Evolutionary conservation across 2,113 vertebrate genomes (phyloP), one percentile per base, ranked within the genome.

Genomic region (Heterocephalus glaber): DNA sequence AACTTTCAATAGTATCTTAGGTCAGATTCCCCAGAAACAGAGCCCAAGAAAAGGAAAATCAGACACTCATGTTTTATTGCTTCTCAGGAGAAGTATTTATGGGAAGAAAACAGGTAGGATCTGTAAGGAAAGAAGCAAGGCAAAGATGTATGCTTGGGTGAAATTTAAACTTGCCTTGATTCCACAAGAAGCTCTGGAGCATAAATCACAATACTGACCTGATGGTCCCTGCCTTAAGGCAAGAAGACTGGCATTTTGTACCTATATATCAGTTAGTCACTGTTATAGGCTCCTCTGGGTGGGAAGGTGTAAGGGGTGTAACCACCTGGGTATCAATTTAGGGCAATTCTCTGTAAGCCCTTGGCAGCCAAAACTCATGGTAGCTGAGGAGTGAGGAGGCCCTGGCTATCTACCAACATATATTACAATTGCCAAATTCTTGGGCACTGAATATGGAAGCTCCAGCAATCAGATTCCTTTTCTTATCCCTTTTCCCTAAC

Each of bases 121-220:
- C n/a, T 19, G 0, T 33, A 33, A 8, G 26, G 47, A 19, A 82
- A 87, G 26, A 87, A 94, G 26, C 14, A 28, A 91, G 26, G 60
- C 44, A 82, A 60, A 68, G 38, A 83, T 19, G 7, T 26, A 11
- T 35, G 13, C 19, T 89, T 12, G 52, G 58, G 47, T 85, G 76
- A 90, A 94, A 91, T 41, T 7, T 63, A 85, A 92, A 92, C 33
- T 85, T 81, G 65, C n/a, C 33, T 68, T 95, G 52, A 92, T 56
- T 76, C 33, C 38, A 30, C 17, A 54, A 81, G 60, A 85, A 28
- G 11, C 26, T 35, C 9, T 49, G 14, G 47, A 92, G 35, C 13
- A 76, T 63, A 89, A 89, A 68, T 83, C 74, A 86, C 54, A 70
- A 54, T 28, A 35, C 1, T 77, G 79, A 63, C 56, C 56, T 5